A percentile compares a stretch with the other conserved stretches of the same genome.
Evolutionary conservation across 1,140 invertebrate species (phyloP).

Genomic region (Trypoxylus dichotomus): DNA sequence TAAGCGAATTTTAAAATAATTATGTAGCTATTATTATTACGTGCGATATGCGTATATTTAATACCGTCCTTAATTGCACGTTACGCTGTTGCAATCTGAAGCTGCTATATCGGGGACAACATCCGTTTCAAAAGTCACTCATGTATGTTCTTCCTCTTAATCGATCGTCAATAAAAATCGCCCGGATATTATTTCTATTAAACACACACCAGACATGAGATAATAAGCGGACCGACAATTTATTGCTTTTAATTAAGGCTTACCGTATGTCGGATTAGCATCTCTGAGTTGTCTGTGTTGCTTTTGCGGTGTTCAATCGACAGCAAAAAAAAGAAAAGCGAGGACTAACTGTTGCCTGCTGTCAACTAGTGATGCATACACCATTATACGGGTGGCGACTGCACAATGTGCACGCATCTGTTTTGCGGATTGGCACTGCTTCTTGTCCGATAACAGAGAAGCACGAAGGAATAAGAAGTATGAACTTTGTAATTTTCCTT

Average conservation of each 20-base stretch:
- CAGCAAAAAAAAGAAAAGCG: neutral
- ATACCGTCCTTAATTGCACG: neutral
- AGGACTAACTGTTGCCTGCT: neutral
- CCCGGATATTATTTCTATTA: neutral
- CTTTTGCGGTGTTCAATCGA: neutral
- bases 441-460: neutral
- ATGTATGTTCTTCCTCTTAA: neutral
- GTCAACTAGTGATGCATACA: constrained; percentile 3
- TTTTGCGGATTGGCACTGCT: neutral
- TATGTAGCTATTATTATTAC: neutral
- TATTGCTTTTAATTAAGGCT: constrained; percentile 7
- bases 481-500: too few species aligned
- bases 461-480: too few species aligned
- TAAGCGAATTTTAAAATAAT: neutral
- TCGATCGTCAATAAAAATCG: neutral
- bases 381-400: neutral
- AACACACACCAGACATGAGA: neutral
- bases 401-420: constrained; percentile 8
- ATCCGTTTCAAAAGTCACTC: neutral
- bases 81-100: neutral
- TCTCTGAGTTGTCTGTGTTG: neutral
- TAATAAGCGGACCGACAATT: neutral
- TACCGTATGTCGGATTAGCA: constrained; percentile 1
- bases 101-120: neutral
- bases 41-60: neutral